Conservation (phyloP, 2,888 invertebrate species). For the Apoda limacodes region DNA sequence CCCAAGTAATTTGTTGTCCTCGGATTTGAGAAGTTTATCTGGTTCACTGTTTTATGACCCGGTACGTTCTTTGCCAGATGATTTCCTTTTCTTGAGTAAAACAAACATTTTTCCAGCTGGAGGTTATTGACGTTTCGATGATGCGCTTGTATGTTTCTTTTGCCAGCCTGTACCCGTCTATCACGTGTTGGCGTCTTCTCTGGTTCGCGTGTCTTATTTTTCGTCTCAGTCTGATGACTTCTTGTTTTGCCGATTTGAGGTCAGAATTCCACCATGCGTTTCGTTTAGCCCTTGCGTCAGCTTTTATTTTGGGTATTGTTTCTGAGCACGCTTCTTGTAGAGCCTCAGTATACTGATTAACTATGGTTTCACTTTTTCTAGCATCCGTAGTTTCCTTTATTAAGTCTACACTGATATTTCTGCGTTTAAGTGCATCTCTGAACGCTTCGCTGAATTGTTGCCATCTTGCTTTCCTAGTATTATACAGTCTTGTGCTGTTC, state of each 20-base stretch:
- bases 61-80: conserved; percentile 6
- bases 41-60: conserved; percentile 1
- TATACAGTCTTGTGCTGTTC: background rate
- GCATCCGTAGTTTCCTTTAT: background rate
- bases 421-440: background rate
- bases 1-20: background rate
- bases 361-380: background rate
- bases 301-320: background rate
- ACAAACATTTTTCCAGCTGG: conserved; percentile 6
- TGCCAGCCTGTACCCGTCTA: background rate
- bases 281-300: background rate
- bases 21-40: background rate
- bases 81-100: conserved; percentile 1
- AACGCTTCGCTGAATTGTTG: background rate
- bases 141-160: background rate
- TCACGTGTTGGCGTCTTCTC: background rate
- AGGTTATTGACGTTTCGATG: background rate
- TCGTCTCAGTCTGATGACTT: conserved; percentile 3
- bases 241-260: background rate
- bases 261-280: conserved; percentile 4
- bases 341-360: background rate
- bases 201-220: background rate
- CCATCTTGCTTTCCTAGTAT: conserved; percentile 3
- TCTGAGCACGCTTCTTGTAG: background rate
- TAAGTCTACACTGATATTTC: background rate